Conservation (phyloP, 2,888 invertebrate species). For the Ferrisia virgata region DNA sequence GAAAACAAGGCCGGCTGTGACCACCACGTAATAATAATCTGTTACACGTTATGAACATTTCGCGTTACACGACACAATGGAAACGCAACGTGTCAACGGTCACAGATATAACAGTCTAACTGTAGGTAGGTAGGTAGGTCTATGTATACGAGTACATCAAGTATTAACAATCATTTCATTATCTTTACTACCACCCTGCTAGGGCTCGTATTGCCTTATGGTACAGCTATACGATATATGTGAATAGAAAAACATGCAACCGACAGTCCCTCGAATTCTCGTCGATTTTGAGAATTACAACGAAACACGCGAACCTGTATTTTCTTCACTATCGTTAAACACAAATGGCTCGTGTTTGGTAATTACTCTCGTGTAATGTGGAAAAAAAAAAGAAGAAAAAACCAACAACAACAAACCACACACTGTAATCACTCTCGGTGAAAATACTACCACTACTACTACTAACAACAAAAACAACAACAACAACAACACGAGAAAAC, state of each 20-base stretch:
- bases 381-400: background rate
- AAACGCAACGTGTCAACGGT: background rate
- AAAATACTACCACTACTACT: background rate
- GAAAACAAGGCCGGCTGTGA: background rate
- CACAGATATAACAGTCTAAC: background rate
- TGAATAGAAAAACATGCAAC: background rate
- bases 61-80: background rate
- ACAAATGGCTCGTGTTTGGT: background rate
- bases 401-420: background rate
- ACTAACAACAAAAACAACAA: background rate
- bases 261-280: background rate
- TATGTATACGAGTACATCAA: background rate
- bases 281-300: background rate
- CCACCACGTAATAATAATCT: background rate
- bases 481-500: slow-evolving; percentile 29
- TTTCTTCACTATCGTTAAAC: background rate
- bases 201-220: background rate
- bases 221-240: background rate
- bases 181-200: background rate
- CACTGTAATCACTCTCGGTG: background rate
- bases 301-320: background rate
- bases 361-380: background rate
- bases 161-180: slow-evolving; percentile 7
- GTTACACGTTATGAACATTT: background rate
- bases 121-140: too few relatives aligned